These are phyloP conservation scores for Diadumene lineata DNA, from an alignment of 92 coral and sea anemone genomes.

Conservation along the genomic window DNA sequence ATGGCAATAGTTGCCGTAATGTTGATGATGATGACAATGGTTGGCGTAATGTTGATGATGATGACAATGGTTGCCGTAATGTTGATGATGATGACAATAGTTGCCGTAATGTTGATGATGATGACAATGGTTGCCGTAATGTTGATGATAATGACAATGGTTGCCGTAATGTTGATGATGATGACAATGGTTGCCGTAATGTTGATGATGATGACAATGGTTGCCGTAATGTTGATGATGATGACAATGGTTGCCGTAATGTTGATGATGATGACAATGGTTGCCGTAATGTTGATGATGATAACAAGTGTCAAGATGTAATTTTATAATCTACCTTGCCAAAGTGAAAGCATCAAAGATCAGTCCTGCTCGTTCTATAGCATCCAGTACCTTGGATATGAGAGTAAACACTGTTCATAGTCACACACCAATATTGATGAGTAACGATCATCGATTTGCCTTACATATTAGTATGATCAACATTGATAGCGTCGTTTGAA, in stretches of 20 bases:
- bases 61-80: not conserved
- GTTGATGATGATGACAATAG: not conserved
- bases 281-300: no score
- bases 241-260: not conserved
- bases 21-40: not conserved
- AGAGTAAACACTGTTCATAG: not conserved
- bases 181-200: not conserved
- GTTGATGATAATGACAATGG: not conserved
- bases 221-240: not conserved
- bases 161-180: not conserved
- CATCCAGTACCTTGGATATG: constrained; percentile 29
- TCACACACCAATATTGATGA: not conserved
- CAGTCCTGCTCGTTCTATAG: constrained; percentile 69
- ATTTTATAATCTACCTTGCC: constrained; percentile 51
- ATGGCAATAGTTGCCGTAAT: not conserved
- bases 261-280: not conserved
- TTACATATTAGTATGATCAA: no score
- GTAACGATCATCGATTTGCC: no score
- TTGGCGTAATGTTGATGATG: not conserved
- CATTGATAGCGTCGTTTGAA: no score
- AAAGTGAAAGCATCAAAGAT: constrained; percentile 68
- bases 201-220: not conserved
- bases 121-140: not conserved
- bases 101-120: not conserved
- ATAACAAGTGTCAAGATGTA: not conserved